These are phyloP conservation scores for Anableps anableps DNA, from an alignment of 2,797 vertebrate species.

Conservation along the genomic window DNA sequence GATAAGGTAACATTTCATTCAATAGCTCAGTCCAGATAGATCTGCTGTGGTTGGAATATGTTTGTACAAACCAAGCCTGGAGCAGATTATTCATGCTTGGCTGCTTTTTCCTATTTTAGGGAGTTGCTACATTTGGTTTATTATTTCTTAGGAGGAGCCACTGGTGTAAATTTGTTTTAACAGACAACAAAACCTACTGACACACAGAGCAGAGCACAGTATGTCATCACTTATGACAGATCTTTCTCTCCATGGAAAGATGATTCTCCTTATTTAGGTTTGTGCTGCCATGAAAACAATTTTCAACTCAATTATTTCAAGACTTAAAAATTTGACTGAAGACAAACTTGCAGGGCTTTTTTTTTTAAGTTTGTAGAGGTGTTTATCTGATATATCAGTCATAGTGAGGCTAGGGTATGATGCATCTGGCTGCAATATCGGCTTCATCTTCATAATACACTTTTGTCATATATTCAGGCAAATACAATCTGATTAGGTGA, in stretches of 20 bases:
- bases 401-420: neutral
- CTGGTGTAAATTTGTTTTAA: slow-evolving; percentile 9
- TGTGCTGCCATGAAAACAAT: neutral
- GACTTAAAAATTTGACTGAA: neutral
- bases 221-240: neutral
- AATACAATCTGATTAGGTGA: too few relatives aligned
- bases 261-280: neutral
- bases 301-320: neutral
- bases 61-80: slow-evolving; percentile 4
- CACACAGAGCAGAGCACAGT: neutral
- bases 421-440: neutral
- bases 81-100: slow-evolving; percentile 14
- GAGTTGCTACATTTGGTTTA: slow-evolving; percentile 22
- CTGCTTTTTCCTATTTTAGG: slow-evolving; percentile 8
- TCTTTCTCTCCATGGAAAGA: slow-evolving; percentile 2
- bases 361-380: neutral
- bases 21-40: slow-evolving; percentile 10
- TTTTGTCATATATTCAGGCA: neutral
- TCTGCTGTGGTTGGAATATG: neutral
- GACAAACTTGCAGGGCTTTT: neutral
- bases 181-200: slow-evolving; percentile 10
- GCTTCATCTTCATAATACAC: neutral
- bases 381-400: neutral
- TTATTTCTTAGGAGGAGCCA: slow-evolving; percentile 3
- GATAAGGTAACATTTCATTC: slow-evolving; percentile 10